Percentiles rank a stretch among this genome's conserved stretches.
Conservation (phyloP, 2,113 vertebrate species). For the Rattus rattus region DNA sequence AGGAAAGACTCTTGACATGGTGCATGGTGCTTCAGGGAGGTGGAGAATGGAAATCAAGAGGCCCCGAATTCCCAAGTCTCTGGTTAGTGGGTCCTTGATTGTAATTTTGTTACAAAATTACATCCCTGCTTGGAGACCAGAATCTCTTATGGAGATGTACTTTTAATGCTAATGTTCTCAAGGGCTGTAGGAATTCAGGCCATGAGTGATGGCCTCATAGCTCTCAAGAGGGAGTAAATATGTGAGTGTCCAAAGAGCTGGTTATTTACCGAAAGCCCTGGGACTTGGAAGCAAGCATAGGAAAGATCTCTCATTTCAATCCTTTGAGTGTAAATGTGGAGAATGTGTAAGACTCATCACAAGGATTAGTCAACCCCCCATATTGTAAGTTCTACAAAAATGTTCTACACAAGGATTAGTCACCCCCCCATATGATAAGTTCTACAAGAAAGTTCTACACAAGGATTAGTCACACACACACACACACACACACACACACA, state of each 20-base stretch:
- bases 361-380: too few species aligned
- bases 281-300: neutral
- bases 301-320: neutral
- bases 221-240: neutral
- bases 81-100: neutral
- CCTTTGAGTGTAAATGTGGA: neutral
- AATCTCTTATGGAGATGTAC: neutral
- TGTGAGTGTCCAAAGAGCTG: neutral
- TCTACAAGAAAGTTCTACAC: neutral
- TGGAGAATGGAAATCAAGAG: neutral
- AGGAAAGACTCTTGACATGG: neutral
- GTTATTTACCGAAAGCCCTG: neutral
- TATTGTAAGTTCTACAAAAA: neutral
- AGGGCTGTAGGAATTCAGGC: neutral
- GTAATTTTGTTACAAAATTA: neutral
- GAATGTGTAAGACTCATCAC: neutral
- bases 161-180: neutral
- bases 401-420: too few species aligned
- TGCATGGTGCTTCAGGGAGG: neutral
- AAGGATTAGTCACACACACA: too few species aligned
- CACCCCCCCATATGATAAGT: too few species aligned
- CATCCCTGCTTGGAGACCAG: accelerated
- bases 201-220: neutral
- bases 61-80: neutral
- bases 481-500: too few species aligned